Conservation (phyloP, 2,888 invertebrate genomes). For the Catocala sponsa region DNA sequence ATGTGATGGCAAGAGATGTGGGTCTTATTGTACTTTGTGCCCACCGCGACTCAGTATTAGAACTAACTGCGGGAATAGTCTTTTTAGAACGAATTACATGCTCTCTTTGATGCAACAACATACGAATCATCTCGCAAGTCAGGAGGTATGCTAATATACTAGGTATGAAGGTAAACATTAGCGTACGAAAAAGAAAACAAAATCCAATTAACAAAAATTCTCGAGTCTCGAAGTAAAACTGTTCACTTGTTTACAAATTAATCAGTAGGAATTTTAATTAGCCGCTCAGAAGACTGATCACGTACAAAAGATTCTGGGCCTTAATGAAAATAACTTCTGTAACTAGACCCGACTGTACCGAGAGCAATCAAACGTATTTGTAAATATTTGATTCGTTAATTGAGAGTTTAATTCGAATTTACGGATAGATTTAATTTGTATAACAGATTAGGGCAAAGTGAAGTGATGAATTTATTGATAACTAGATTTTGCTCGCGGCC, state of each 20-base stretch:
- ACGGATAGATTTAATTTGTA: neutral
- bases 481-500: neutral
- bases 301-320: slow-evolving; percentile 58
- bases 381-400: slow-evolving; percentile 19
- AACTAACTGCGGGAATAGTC: no score
- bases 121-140: no score
- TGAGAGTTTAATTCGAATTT: slow-evolving; percentile 9
- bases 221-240: slow-evolving; percentile 17
- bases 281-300: slow-evolving; percentile 59
- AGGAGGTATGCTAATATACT: no score
- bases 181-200: no score
- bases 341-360: slow-evolving; percentile 18
- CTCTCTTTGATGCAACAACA: no score
- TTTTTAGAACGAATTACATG: no score
- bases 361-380: slow-evolving; percentile 16
- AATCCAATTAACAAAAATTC: neutral
- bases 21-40: no score
- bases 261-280: slow-evolving; percentile 69
- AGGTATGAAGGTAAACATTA: no score
- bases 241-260: slow-evolving; percentile 57
- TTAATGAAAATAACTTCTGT: slow-evolving; percentile 43
- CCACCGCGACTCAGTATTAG: no score
- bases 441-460: slow-evolving; percentile 1
- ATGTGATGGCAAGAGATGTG: no score
- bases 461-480: neutral